Base-by-base conservation (phyloP, 2,797 vertebrate species). In the Thaleichthys pacificus region DNA sequence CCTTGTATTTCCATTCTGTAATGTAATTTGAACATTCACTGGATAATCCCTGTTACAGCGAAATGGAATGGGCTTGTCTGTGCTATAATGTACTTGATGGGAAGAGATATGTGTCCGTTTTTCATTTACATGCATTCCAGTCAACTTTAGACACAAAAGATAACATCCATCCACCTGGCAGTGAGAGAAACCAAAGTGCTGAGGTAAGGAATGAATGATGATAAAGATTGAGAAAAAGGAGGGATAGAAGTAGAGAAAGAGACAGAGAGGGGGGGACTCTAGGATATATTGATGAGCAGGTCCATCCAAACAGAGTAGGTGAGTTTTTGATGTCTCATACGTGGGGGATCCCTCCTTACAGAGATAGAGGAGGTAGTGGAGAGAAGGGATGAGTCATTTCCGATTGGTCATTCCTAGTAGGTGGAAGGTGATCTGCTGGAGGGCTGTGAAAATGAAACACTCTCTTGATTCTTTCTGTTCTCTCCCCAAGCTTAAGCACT, bases 311-410 rank as follows among this genome's bases (percentile, higher is more conserved):
- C 4, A 47, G 28, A 28, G 3, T 5, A 15, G 30, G 28, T 9
- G 0, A 6, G 26, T 38, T 35, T 17, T 19, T 2, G 56, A 0
- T 35, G 56, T 49, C 35, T 69, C 56, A 12, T 47, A 77, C 26
- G 1, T 56, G 35, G 19, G 35, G 57, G 61, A 81, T 76, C 54
- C 61, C 63, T 72, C 26, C 49, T 26, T 26, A 30, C 28, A 60
- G 69, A 0, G 5, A 47, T 60, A 35, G 42, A 65, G 64, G 67
- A 66, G 28, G 70, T 28, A 56, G 73, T 38, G 56, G 11, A 57
- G 58, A 51, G 69, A 82, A 28, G 0, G 61, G 56, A 24, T 66
- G 75, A 78, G 71, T 81, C 60, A 42, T 57, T 77, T 85, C 76
- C 3, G 61, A 12, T 51, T 21, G 0, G 24, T 19, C 22, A 64